phyloP scores from a whole-genome alignment of 1,140 invertebrate species.

The Hyles vespertilio region DNA sequence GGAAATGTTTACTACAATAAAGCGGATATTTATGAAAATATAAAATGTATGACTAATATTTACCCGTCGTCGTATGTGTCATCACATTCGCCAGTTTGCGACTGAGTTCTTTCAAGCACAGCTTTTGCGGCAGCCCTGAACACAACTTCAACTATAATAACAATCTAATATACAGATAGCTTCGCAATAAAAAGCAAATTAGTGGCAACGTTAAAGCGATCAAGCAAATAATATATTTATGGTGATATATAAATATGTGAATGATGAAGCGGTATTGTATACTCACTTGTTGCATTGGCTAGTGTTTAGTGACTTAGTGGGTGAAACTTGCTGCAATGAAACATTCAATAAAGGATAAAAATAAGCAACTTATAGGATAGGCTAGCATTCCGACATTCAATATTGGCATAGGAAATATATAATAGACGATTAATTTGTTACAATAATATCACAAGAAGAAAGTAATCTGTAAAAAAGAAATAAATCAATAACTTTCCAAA shows the following conservation, averaged over 20 bases:
- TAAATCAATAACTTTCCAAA: slow-evolving; percentile 1
- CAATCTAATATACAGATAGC: not conserved
- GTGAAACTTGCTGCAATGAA: slow-evolving; percentile 72
- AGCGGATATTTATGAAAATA: not conserved
- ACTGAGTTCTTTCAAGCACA: slow-evolving; percentile 62
- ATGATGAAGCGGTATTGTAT: slow-evolving; percentile 30
- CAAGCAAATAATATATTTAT: slow-evolving; percentile 15
- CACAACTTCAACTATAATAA: slow-evolving; percentile 8
- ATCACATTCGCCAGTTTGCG: slow-evolving; percentile 66
- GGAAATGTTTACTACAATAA: not conserved
- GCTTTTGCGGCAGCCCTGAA: slow-evolving; percentile 62
- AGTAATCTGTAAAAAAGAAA: slow-evolving; percentile 8
- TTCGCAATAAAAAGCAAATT: slow-evolving; percentile 6
- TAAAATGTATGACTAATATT: slow-evolving; percentile 10
- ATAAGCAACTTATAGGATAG: slow-evolving; percentile 46
- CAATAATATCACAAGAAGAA: not conserved
- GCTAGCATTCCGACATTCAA: slow-evolving; percentile 31
- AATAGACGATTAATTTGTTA: slow-evolving; percentile 5
- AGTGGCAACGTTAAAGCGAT: slow-evolving; percentile 17
- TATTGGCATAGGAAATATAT: not conserved
- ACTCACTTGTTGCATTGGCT: slow-evolving; percentile 67
- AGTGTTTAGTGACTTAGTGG: slow-evolving; percentile 72
- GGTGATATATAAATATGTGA: not conserved
- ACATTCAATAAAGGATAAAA: slow-evolving; percentile 60
- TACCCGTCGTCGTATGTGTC: slow-evolving; percentile 83